phyloP scores from a whole-genome alignment of 2,797 vertebrate genomes.

The Podarcis lilfordi region DNA sequence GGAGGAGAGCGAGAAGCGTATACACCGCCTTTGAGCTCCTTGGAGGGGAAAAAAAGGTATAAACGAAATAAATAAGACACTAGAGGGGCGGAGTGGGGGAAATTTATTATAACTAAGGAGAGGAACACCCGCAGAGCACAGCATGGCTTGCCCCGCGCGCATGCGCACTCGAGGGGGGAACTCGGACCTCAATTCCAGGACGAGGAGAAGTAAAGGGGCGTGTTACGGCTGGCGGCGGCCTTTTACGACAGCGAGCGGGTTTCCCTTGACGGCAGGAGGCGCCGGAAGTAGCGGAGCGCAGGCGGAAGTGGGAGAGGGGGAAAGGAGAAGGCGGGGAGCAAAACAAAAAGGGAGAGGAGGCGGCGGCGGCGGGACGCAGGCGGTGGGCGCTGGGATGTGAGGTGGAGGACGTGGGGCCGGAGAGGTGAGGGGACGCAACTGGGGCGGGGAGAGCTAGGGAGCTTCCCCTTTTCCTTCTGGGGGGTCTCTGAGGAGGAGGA shows the following conservation, averaged over 20 bases:
- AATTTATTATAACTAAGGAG: no score
- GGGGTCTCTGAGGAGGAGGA: background rate
- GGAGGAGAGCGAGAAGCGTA: no score
- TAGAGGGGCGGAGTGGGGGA: no score
- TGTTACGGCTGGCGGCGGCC: background rate
- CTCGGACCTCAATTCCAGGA: no score
- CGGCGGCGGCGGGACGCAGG: background rate
- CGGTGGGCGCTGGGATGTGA: background rate
- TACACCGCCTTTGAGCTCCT: no score
- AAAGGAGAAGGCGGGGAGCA: background rate
- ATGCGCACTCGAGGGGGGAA: no score
- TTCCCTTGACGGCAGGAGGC: background rate
- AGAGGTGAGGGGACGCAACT: background rate
- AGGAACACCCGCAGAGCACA: no score
- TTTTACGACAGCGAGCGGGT: background rate
- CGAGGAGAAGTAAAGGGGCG: no score
- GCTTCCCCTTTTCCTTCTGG: background rate
- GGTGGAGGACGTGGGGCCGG: no score
- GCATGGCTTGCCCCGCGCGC: no score
- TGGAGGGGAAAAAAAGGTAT: no score
- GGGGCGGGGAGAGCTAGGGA: background rate
- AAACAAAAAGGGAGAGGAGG: background rate
- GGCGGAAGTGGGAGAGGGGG: background rate
- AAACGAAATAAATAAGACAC: no score
- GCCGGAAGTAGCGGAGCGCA: background rate